Evolutionary conservation across 2,113 vertebrate species (phyloP), one percentile per base, ranked within the genome.

Genomic region (Electrona antarctica): DNA sequence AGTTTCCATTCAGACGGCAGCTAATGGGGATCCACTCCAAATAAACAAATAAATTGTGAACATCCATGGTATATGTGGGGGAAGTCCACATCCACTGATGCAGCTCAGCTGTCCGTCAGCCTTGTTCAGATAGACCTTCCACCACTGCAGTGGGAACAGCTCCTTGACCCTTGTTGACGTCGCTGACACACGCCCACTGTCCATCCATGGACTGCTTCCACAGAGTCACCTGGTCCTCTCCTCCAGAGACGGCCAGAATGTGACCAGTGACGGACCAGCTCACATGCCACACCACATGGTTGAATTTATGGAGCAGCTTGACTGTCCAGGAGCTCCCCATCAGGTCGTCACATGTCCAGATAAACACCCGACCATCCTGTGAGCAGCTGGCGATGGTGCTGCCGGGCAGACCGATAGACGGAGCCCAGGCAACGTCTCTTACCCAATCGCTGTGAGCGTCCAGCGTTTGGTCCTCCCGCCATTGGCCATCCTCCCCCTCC

Each of bases 401-500:
- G 74, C 96, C 97, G 11, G 98, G 97, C 13, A 99, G 92, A 10
- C 98, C 98, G 3, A 99, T 99, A 15, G 97, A 99, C 0, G 98
- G 97, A 77, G 97, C 98, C 98, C 98, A 99, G 84, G 97, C 97
- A 7, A 99, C 97, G 0, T 99, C 98, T 84, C 97, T 95, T 71
- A 99, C 97, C 98, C 98, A 99, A 81, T 99, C 97, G 51, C 97
- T 98, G 86, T 99, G 98, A 1, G 97, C 97, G 86, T 99, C 97
- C 76, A 99, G 90, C 88, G 98, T 99, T 93, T 98, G 97, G 54
- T 99, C 98, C 85, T 99, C 98, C 73, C 97, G 98, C 98, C 98
- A 99, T 87, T 99, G 98, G 9, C 97, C 96, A 0, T 99, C 97
- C 47, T 99, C 97, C 72, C 99, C 98, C 92, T 88, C 98, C 98